Conservation (phyloP, 2,888 invertebrate genomes). For the Empis stercorea region DNA sequence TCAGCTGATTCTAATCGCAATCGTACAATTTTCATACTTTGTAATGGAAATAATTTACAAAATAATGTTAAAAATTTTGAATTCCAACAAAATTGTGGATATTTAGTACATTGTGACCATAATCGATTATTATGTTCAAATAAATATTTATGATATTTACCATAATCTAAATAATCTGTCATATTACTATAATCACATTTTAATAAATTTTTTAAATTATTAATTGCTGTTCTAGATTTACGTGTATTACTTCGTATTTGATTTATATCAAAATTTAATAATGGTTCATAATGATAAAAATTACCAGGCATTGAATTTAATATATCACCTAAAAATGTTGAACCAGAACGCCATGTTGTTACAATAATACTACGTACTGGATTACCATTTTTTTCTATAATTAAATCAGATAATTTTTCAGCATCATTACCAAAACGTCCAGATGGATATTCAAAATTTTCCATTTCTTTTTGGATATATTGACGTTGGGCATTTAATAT, state of each 20-base stretch:
- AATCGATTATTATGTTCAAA: constrained; percentile 75
- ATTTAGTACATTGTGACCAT: constrained; percentile 64
- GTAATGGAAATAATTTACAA: constrained; percentile 76
- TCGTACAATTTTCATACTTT: constrained; percentile 77
- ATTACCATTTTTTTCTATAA: constrained; percentile 50
- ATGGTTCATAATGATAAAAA: constrained; percentile 83
- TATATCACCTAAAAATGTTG: constrained; percentile 78
- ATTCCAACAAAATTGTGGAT: constrained; percentile 53
- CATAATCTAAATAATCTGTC: constrained; percentile 65
- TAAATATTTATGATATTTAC: constrained; percentile 61
- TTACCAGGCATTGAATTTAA: constrained; percentile 73
- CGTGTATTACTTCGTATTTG: constrained; percentile 65
- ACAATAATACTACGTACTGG: constrained; percentile 66
- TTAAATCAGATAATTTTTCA: constrained; percentile 51
- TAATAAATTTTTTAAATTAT: constrained; percentile 56
- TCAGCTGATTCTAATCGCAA: constrained; percentile 60
- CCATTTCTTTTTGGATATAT: constrained; percentile 44
- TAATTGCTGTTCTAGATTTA: constrained; percentile 52
- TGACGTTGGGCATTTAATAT: constrained; percentile 44
- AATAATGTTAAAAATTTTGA: constrained; percentile 60
- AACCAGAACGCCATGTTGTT: constrained; percentile 85
- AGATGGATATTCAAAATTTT: constrained; percentile 46
- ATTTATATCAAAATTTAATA: constrained; percentile 67
- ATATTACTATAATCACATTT: constrained; percentile 64
- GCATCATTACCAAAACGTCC: constrained; percentile 41